phyloP scores from a whole-genome alignment of 1,140 invertebrate species.

The Xylocopa sonorina region DNA sequence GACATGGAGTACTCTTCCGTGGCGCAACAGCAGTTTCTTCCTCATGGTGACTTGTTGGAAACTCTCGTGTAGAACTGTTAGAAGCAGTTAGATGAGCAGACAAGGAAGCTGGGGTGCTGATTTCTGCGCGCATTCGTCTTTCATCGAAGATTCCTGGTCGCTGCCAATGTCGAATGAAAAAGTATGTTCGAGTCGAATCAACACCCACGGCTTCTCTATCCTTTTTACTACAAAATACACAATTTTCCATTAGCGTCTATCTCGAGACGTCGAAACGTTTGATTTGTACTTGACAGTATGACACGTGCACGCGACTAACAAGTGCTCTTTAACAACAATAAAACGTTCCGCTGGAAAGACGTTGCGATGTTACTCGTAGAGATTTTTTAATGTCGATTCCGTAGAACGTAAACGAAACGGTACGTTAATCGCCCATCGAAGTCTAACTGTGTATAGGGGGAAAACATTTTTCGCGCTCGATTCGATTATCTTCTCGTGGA shows the following conservation, averaged over 20 bases:
- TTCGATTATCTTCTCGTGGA: slow-evolving; percentile 44
- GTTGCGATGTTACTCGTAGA: slow-evolving; percentile 48
- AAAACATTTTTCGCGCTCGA: slow-evolving; percentile 50
- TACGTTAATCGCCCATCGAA: slow-evolving; percentile 31
- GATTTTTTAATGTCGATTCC: slow-evolving; percentile 59
- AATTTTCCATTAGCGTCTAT: slow-evolving; percentile 24
- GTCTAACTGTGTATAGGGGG: slow-evolving; percentile 36
- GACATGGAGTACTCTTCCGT: slow-evolving; percentile 93
- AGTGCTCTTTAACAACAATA: slow-evolving; percentile 53
- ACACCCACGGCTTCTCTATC: background rate
- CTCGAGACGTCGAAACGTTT: slow-evolving; percentile 9
- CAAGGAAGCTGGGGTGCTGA: background rate
- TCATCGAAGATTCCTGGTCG: background rate
- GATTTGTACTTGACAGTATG: slow-evolving; percentile 44
- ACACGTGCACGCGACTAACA: slow-evolving; percentile 19
- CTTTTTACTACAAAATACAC: slow-evolving; percentile 37
- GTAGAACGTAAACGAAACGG: slow-evolving; percentile 20
- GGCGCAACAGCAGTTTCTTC: slow-evolving; percentile 88
- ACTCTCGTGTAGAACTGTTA: slow-evolving; percentile 39
- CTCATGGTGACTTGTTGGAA: slow-evolving; percentile 63
- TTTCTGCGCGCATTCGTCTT: background rate
- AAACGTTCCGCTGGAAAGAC: slow-evolving; percentile 13
- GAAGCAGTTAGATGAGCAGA: background rate
- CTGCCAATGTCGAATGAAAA: no score
- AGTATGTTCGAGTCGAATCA: background rate